Conservation (phyloP, 2,113 vertebrate species). For the Indri indri region DNA sequence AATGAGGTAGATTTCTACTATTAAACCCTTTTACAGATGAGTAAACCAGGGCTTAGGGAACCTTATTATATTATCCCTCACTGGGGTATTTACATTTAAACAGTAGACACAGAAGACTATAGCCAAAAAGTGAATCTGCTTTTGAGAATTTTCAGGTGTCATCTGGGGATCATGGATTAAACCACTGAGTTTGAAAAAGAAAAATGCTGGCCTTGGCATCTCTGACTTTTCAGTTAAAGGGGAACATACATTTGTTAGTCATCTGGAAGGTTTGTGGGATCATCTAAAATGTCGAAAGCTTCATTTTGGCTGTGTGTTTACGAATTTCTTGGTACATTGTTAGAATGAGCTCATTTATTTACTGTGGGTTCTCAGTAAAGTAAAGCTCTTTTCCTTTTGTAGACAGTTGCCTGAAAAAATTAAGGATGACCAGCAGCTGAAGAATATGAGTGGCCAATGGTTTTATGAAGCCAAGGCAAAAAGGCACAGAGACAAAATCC, state of each 20-base stretch:
- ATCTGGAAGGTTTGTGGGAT: background rate
- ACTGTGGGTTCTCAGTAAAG: background rate
- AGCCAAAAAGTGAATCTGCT: background rate
- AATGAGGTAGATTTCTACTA: background rate
- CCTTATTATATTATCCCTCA: background rate
- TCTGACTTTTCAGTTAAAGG: constrained; percentile 4
- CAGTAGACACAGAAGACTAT: background rate
- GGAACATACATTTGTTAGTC: background rate
- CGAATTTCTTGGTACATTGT: background rate
- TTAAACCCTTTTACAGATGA: background rate
- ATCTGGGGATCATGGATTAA: background rate
- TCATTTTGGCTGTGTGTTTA: constrained; percentile 27
- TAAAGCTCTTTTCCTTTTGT: constrained; percentile 58
- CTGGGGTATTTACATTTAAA: background rate
- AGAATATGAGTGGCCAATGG: constrained; percentile 96
- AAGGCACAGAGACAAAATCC: constrained; percentile 92
- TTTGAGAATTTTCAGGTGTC: background rate
- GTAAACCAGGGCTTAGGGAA: background rate
- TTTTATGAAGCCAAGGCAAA: constrained; percentile 95
- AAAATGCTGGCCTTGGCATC: background rate
- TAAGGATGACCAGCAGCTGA: constrained; percentile 86
- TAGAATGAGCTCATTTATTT: constrained; percentile 47
- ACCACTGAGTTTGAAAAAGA: background rate
- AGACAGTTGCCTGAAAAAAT: constrained; percentile 90
- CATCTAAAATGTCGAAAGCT: background rate